These are phyloP conservation scores for Henricia sp. DNA, from an alignment of 53 echinoderm and acorn worm species.

Conservation along the genomic window DNA sequence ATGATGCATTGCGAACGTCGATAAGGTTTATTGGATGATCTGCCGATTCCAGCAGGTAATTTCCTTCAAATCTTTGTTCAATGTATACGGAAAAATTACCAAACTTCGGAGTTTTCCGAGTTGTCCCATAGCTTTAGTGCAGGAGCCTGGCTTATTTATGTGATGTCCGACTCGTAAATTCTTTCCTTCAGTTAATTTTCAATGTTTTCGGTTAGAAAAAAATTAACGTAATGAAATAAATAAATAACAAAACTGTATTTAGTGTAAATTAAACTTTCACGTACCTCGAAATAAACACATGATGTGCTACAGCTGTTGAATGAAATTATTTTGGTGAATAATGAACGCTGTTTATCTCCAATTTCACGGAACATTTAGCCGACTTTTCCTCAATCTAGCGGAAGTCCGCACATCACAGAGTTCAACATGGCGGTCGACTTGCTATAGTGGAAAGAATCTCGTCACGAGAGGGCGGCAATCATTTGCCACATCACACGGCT, in stretches of 20 bases:
- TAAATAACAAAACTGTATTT: neutral
- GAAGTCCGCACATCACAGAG: slow-evolving; percentile 22
- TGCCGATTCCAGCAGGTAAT: too few species aligned
- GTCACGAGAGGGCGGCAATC: slow-evolving; percentile 34
- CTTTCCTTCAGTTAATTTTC: too few species aligned
- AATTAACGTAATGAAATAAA: neutral
- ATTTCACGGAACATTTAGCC: neutral
- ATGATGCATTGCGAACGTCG: too few species aligned
- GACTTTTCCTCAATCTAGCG: slow-evolving; percentile 47
- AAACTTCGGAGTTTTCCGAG: too few species aligned
- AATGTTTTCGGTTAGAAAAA: neutral
- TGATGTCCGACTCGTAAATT: too few species aligned
- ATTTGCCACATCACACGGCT: neutral
- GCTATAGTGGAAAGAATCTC: neutral
- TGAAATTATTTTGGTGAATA: neutral
- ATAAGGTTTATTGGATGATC: too few species aligned
- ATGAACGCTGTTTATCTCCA: neutral
- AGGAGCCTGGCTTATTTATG: too few species aligned
- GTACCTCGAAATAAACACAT: neutral
- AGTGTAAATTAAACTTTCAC: neutral
- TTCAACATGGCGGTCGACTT: slow-evolving; percentile 34
- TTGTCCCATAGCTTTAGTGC: too few species aligned
- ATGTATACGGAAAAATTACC: too few species aligned
- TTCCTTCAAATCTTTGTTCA: too few species aligned
- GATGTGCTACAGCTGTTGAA: slow-evolving; percentile 21